Conservation (phyloP, 2,113 vertebrate species). For the Mesembrinibis cayennensis region DNA sequence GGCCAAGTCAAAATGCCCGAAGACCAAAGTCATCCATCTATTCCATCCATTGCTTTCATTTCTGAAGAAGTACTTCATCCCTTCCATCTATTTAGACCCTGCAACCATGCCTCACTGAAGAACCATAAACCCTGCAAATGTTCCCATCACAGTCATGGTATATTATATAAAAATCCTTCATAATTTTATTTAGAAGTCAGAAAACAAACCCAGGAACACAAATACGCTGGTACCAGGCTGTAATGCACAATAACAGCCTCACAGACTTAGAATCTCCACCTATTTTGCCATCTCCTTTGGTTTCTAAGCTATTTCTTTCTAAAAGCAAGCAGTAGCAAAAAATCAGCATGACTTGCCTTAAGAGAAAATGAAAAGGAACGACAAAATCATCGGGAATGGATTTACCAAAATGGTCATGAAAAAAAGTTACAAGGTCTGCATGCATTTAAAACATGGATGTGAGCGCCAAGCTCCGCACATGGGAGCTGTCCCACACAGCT, state of each 20-base stretch:
- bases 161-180: background rate
- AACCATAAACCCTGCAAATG: background rate
- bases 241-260: background rate
- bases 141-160: background rate
- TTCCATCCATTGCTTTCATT: background rate
- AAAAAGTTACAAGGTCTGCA: background rate
- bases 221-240: accelerated
- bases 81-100: background rate
- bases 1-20: background rate
- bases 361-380: background rate
- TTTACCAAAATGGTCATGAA: background rate
- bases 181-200: background rate
- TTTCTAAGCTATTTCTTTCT: background rate
- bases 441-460: accelerated
- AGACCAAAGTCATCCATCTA: background rate
- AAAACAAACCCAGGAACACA: background rate
- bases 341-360: background rate
- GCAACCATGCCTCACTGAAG: background rate
- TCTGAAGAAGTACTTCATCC: background rate
- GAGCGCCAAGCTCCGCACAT: accelerated
- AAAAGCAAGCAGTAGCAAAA: background rate
- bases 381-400: background rate
- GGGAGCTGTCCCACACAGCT: background rate
- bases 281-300: background rate
- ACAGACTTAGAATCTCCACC: background rate